phyloP scores from a whole-genome alignment of 2,797 vertebrate species.

The Sebastes cheni region DNA sequence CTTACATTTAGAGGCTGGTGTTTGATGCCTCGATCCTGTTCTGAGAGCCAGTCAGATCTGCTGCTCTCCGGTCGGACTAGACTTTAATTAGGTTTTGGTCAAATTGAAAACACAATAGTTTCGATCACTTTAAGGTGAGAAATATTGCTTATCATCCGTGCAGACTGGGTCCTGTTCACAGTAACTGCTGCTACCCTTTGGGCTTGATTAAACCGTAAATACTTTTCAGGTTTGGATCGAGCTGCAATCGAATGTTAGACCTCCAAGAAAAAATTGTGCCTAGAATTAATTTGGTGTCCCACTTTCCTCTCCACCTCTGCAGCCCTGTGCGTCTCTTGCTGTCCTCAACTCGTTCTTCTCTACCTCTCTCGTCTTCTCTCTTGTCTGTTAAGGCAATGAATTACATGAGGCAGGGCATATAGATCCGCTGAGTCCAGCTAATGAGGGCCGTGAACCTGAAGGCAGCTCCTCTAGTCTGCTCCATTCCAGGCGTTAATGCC shows the following conservation, averaged over 20 bases:
- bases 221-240: slow-evolving; percentile 1
- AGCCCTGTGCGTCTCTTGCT: neutral
- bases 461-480: slow-evolving; percentile 4
- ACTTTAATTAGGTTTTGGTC: slow-evolving; percentile 2
- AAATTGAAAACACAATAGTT: neutral
- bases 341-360: neutral
- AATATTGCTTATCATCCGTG: neutral
- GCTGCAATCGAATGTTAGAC: neutral
- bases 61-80: neutral
- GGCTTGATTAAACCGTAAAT: slow-evolving; percentile 25
- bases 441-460: slow-evolving; percentile 39
- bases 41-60: no score
- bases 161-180: neutral
- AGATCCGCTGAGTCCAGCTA: slow-evolving; percentile 34
- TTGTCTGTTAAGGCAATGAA: slow-evolving; percentile 3
- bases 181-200: neutral
- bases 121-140: neutral
- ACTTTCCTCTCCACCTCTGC: neutral
- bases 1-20: neutral
- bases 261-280: neutral
- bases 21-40: neutral
- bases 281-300: neutral
- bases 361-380: neutral
- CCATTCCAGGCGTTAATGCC: slow-evolving; percentile 30
- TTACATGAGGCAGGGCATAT: slow-evolving; percentile 14